phyloP scores from a whole-genome alignment of 2,113 vertebrate species.

The Sturnira hondurensis region DNA sequence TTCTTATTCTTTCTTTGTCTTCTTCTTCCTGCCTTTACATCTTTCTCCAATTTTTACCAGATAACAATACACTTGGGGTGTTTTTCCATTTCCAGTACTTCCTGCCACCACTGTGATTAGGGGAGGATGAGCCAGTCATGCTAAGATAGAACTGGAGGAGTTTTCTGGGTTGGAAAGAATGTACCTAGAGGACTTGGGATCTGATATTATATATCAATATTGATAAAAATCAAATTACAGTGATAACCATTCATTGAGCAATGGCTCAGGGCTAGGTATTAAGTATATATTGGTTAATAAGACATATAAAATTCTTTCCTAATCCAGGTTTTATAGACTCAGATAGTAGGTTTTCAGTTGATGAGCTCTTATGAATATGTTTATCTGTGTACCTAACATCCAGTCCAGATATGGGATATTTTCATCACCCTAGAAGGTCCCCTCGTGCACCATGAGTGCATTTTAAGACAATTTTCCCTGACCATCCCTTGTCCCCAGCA shows the following conservation, averaged over 20 bases:
- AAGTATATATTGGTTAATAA: background rate
- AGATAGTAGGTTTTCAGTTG: background rate
- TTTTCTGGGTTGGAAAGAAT: background rate
- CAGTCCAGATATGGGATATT: background rate
- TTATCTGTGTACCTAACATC: background rate
- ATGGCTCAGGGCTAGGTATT: background rate
- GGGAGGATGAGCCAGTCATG: background rate
- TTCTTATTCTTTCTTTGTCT: background rate
- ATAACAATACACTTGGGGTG: background rate
- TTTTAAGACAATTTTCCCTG: background rate
- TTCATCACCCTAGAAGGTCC: background rate
- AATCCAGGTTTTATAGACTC: background rate
- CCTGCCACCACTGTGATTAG: background rate
- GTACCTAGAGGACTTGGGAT: background rate
- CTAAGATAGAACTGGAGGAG: background rate
- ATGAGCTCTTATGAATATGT: background rate
- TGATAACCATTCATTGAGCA: background rate
- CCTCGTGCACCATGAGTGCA: background rate
- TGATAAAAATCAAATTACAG: background rate
- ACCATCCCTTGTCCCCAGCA: rapidly evolving
- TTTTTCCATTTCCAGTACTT: background rate
- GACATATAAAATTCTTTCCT: background rate
- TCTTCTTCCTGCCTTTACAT: background rate
- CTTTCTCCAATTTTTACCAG: background rate
- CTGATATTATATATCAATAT: background rate